phyloP scores from a whole-genome alignment of 2,113 vertebrate genomes.

The Egretta garzetta region DNA sequence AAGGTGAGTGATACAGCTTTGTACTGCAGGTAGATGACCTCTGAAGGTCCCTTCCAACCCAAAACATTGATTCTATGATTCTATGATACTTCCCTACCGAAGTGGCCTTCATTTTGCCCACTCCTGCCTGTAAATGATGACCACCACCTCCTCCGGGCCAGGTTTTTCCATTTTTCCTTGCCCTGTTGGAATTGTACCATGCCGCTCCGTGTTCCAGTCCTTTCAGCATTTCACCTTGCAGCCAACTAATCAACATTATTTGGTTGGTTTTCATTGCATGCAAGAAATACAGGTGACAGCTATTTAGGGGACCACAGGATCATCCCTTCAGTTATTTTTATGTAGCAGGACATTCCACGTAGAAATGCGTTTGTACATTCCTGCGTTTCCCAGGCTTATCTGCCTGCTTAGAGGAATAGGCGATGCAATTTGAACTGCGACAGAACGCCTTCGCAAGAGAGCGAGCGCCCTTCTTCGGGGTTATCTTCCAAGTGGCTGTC shows the following conservation, averaged over 20 bases:
- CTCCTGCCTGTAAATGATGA: not conserved
- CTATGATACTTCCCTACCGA: not conserved
- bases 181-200: not conserved
- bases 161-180: not conserved
- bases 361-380: not conserved
- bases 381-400: not conserved
- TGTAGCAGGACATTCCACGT: not conserved
- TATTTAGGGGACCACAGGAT: not conserved
- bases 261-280: not conserved
- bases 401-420: not conserved
- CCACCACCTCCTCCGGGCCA: not conserved
- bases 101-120: not conserved
- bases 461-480: not conserved
- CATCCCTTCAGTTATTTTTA: not conserved
- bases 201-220: not conserved
- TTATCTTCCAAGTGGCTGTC: slow-evolving; percentile 28
- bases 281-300: not conserved
- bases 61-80: too few relatives aligned
- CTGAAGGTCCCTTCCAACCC: too few relatives aligned
- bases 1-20: not conserved
- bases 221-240: not conserved
- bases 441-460: not conserved
- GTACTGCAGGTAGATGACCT: not conserved
- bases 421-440: not conserved
- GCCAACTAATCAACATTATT: not conserved